Evolutionary conservation across 2,113 vertebrate genomes (phyloP), one percentile per base, ranked within the genome.

Genomic region (Sapajus apella): DNA sequence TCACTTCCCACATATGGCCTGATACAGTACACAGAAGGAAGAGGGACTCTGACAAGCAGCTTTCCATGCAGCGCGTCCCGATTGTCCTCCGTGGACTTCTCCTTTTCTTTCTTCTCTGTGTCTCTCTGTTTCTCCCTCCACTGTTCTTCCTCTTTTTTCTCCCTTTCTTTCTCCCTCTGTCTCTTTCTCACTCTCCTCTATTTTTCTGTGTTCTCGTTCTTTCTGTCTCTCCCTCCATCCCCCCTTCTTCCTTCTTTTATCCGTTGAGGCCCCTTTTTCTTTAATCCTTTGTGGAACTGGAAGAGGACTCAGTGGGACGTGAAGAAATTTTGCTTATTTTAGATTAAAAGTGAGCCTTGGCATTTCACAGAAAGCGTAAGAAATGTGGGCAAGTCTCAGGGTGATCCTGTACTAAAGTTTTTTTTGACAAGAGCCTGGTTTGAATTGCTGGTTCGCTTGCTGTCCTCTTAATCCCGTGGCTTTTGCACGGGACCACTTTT

Each of bases 1-100:
- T 91, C 96, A 25, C 90, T 94, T 97, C 97, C 96, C 87, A 91
- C 98, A 97, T 97, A 97, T 92, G 98, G 97, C 96, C 58, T 88
- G 64, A 87, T 87, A 68, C 92, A 96, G 95, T 87, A 87, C 92
- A 70, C 81, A 96, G 97, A 94, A 95, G 94, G 32, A 97, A 97
- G 86, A 94, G 61, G 90, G 90, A 58, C 2, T 79, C 1, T 82
- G 70, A 72, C 89, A 95, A 75, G 86, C 12, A 86, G 40, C 92
- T 97, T 97, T 97, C 97, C 94, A 14, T 93, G 91, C 76, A 83
- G 10, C 32, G 77, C 94, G 77, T 2, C 9, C 14, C 5, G 0
- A 56, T 56, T 79, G 52, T 52, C 43, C 32, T 92, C 75, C 25
- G 7, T 25, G 96, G 37, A 72, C 87, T 50, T 89, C 66, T n/a